phyloP scores from a whole-genome alignment of 1,140 invertebrate species.

The Ganaspis sp. region DNA sequence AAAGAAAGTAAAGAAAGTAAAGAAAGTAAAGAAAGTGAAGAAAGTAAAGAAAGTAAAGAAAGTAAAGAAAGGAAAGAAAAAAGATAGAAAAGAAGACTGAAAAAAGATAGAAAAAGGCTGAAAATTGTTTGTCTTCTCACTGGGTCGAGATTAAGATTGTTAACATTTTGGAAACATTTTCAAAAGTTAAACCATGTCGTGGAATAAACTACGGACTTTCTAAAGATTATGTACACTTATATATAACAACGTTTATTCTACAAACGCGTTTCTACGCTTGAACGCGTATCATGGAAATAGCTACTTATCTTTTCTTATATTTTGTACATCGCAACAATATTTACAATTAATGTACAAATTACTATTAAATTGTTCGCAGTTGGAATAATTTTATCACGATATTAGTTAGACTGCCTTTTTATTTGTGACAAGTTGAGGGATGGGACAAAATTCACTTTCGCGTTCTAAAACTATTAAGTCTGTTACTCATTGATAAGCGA shows the following conservation, averaged over 20 bases:
- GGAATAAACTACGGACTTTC: conserved; percentile 27
- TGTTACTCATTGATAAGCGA: conserved; percentile 67
- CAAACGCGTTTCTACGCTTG: conserved; percentile 60
- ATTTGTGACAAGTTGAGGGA: conserved; percentile 2
- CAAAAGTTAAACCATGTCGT: conserved; percentile 38
- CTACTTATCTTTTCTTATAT: conserved; percentile 44
- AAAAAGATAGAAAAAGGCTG: conserved; percentile 56
- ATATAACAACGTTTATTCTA: conserved; percentile 66
- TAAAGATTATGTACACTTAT: conserved; percentile 61
- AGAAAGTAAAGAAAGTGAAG: too few relatives aligned
- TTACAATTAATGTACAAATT: conserved; percentile 72
- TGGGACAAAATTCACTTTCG: conserved; percentile 30
- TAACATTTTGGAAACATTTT: conserved; percentile 11
- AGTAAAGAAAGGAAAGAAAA: neutral
- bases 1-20: too few relatives aligned
- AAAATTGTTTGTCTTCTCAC: conserved; percentile 38
- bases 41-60: too few relatives aligned
- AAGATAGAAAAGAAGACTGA: neutral
- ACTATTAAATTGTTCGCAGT: conserved; percentile 41
- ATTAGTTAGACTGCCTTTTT: conserved; percentile 38
- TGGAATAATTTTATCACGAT: conserved; percentile 35
- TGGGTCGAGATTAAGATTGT: neutral
- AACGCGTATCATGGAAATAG: conserved; percentile 56
- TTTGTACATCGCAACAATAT: conserved; percentile 74
- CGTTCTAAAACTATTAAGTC: conserved; percentile 51